These are phyloP conservation scores for Coelinius sp. DNA, from an alignment of 2,888 invertebrate genomes.

Conservation along the genomic window DNA sequence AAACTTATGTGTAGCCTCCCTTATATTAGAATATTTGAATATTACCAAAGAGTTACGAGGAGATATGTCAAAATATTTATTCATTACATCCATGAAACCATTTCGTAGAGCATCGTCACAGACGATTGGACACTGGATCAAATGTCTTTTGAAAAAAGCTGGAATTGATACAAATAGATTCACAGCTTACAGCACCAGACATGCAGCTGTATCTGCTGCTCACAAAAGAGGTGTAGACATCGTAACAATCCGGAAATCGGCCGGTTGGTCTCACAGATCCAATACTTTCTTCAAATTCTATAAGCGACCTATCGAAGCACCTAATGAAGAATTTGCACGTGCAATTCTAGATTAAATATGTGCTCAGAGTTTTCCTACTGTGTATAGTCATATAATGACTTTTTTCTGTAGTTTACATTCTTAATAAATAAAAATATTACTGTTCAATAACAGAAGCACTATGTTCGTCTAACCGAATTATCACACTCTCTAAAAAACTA, in stretches of 20 bases:
- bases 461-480: background rate
- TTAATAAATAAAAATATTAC: no score
- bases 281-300: conserved; percentile 37
- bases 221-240: conserved; percentile 30
- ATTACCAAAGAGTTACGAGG: conserved; percentile 28
- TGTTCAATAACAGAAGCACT: no score
- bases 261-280: conserved; percentile 33
- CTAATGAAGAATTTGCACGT: conserved; percentile 13
- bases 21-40: conserved; percentile 31
- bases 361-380: no score
- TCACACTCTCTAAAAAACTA: background rate
- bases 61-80: background rate
- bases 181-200: conserved; percentile 38
- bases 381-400: no score
- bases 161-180: conserved; percentile 42
- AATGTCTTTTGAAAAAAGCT: conserved; percentile 35
- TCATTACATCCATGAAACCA: conserved; percentile 36
- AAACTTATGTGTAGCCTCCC: conserved; percentile 26
- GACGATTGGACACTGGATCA: conserved; percentile 46
- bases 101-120: conserved; percentile 34
- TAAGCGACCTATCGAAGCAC: conserved; percentile 31
- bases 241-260: conserved; percentile 19
- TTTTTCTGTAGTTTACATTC: no score
- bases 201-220: conserved; percentile 40
- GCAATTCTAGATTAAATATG: conserved; percentile 27